phyloP scores from a whole-genome alignment of 1,140 invertebrate species.

The Pseudomyrmex pallidus region DNA sequence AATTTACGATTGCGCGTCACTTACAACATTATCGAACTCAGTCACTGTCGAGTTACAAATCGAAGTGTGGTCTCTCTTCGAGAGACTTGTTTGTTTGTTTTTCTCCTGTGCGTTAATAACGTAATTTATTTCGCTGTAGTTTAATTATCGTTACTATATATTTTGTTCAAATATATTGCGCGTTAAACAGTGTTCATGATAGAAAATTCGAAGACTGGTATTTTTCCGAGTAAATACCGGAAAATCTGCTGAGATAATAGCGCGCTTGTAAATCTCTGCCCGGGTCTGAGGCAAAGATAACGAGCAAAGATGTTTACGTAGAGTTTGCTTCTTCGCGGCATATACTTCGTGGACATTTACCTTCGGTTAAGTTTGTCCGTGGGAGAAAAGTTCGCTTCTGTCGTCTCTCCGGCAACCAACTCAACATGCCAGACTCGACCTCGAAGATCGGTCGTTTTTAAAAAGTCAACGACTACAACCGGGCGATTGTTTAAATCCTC shows the following conservation, averaged over 20 bases:
- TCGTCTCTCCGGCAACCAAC: conserved; percentile 3
- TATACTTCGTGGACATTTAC: conserved; percentile 54
- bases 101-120: background rate
- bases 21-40: conserved; percentile 1
- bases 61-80: background rate
- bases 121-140: too few relatives aligned
- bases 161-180: too few relatives aligned
- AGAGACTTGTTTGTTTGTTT: background rate
- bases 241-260: conserved; percentile 58
- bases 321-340: conserved; percentile 30
- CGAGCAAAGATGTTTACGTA: conserved; percentile 47
- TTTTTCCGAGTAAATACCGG: background rate
- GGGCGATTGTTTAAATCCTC: conserved; percentile 80
- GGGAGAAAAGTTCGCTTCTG: conserved; percentile 61
- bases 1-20: conserved; percentile 17
- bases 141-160: too few relatives aligned
- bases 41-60: background rate
- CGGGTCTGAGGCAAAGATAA: conserved; percentile 47
- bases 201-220: too few relatives aligned
- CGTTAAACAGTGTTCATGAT: background rate
- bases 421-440: conserved; percentile 8
- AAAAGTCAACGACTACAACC: conserved; percentile 47
- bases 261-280: conserved; percentile 58
- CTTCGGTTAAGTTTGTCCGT: conserved; percentile 60
- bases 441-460: conserved; percentile 59